Base-by-base conservation (phyloP, 2,797 vertebrate genomes). In the Morus bassanus region DNA sequence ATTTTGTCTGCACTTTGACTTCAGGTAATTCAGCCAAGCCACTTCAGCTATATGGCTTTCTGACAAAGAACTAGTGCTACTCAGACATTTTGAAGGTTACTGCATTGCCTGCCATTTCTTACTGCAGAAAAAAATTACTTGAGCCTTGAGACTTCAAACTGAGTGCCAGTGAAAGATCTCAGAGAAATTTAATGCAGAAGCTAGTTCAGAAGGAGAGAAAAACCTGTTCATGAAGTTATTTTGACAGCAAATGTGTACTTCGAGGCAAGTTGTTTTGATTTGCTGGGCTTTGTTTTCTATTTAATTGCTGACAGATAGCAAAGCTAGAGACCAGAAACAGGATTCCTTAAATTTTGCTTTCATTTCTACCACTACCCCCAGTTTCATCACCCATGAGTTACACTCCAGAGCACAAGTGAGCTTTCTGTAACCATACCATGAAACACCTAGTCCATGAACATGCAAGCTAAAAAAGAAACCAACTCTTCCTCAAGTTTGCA, bases 61-160 rank as follows among this genome's bases (percentile, higher is more conserved):
- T 93, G 91, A 78, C 75, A 90, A 51, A 92, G 30, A 94, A 18
- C 59, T 69, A 41, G 59, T 18, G 25, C 75, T 83, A 70, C 67
- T 82, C 85, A 60, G 37, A 39, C 2, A 2, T 51, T 88, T 19
- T 64, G 60, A 93, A 77, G 93, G 79, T 79, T 88, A 81, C 59
- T 90, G 73, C 65, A 45, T 4, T 25, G 54, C 72, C 60, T 70
- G 72, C 73, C 54, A 70, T 54, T 80, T 81, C 79, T 69, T 67
- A 84, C 39, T 45, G 46, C 39, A 69, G 45, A 18, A 67, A 70
- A 69, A 75, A 74, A 65, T n/a, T 0, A 73, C 85, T 78, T 50
- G n/a, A 88, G 73, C 85, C 78, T 89, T 87, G 68, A 95, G 59
- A 88, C 67, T 88, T 61, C 57, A 68, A 88, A 50, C 25, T 0